phyloP scores from a whole-genome alignment of 2,888 invertebrate species.

The Rotaria sp. region DNA sequence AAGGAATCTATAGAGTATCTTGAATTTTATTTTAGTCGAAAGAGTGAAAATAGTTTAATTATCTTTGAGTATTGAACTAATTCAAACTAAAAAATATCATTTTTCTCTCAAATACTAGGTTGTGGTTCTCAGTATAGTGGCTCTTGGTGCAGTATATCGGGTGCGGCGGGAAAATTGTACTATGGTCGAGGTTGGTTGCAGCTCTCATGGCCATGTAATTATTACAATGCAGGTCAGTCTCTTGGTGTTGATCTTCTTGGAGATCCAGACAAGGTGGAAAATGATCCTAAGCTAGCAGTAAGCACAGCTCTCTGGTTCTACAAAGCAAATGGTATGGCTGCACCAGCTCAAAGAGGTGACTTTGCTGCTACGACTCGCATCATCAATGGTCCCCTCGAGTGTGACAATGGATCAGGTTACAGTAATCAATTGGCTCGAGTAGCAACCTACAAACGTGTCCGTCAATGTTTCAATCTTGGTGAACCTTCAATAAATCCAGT shows the following conservation, averaged over 20 bases:
- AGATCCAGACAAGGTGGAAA: slow-evolving; percentile 25
- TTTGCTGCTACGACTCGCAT: slow-evolving; percentile 16
- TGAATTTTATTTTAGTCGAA: too few species aligned
- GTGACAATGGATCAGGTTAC: neutral
- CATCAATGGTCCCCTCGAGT: slow-evolving; percentile 25
- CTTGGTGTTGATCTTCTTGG: slow-evolving; percentile 26
- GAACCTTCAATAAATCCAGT: too few species aligned
- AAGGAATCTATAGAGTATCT: too few species aligned
- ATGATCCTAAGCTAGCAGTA: neutral
- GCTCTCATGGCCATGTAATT: slow-evolving; percentile 29
- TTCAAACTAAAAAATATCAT: too few species aligned
- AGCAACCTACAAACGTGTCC: too few species aligned
- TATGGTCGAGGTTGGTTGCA: slow-evolving; percentile 33
- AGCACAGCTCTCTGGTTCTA: slow-evolving; percentile 31
- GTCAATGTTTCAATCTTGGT: too few species aligned
- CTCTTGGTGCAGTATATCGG: neutral
- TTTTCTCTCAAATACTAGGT: too few species aligned
- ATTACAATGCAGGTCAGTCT: slow-evolving; percentile 20
- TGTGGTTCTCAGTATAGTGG: too few species aligned
- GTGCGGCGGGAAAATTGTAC: neutral
- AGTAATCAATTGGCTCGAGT: too few species aligned
- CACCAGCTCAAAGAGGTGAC: neutral
- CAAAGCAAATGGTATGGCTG: neutral
- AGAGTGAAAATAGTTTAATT: too few species aligned
- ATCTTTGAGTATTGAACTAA: too few species aligned